These are phyloP conservation scores for Noctua comes DNA, from an alignment of 2,888 invertebrate species.

Conservation along the genomic window DNA sequence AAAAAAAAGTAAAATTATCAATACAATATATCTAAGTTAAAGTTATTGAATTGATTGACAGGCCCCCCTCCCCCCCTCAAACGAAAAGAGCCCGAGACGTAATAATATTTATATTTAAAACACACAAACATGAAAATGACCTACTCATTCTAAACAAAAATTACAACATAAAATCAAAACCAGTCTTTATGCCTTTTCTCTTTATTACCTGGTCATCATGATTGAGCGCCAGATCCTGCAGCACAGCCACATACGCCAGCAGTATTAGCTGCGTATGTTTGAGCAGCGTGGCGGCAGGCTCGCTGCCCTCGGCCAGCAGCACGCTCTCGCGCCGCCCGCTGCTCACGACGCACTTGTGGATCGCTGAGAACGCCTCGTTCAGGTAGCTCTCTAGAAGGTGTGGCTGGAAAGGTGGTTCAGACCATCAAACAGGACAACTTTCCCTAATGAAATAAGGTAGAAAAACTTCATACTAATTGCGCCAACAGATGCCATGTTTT, in stretches of 20 bases:
- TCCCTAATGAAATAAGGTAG: neutral
- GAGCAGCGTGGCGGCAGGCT: constrained; percentile 79
- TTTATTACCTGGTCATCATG: constrained; percentile 91
- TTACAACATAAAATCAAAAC: too few relatives aligned
- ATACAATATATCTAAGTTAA: too few relatives aligned
- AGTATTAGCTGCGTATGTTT: constrained; percentile 91
- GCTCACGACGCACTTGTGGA: constrained; percentile 84
- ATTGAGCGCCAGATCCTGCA: constrained; percentile 85
- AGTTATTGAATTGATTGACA: too few relatives aligned
- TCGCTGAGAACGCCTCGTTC: constrained; percentile 82
- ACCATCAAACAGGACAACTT: neutral
- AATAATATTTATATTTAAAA: too few relatives aligned
- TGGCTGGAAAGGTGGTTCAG: constrained; percentile 72
- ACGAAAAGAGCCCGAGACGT: too few relatives aligned
- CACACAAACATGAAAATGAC: too few relatives aligned
- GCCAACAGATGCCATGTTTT: neutral
- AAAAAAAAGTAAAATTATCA: too few relatives aligned
- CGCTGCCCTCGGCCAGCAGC: constrained; percentile 82
- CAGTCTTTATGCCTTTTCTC: neutral
- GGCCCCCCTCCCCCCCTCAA: too few relatives aligned
- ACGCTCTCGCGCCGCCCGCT: constrained; percentile 83
- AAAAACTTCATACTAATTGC: neutral
- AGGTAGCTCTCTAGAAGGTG: constrained; percentile 82
- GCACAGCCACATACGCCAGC: constrained; percentile 91
- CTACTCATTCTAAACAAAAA: too few relatives aligned